These are phyloP conservation scores for Osmoderma eremita DNA, from an alignment of 2,888 invertebrate species.

Conservation along the genomic window DNA sequence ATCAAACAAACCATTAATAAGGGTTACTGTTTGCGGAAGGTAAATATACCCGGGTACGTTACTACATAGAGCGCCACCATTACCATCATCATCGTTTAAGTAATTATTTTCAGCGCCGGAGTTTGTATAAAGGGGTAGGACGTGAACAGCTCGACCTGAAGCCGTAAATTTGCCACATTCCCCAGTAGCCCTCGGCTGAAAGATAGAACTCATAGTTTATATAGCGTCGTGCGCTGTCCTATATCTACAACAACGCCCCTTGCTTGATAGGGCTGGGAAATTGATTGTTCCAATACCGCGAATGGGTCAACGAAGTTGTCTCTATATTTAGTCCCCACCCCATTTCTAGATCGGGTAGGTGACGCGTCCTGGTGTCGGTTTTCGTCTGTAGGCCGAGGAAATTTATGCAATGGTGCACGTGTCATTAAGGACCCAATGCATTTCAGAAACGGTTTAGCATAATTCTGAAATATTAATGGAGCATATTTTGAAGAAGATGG, in stretches of 20 bases:
- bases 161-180: constrained; percentile 17
- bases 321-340: not conserved
- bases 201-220: not conserved
- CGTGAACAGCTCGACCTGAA: not conserved
- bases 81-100: constrained; percentile 29
- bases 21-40: constrained; percentile 30
- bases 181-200: constrained; percentile 4
- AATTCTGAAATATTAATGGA: no score
- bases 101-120: constrained; percentile 32
- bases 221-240: constrained; percentile 9
- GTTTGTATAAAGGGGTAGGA: constrained; percentile 22
- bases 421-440: no score
- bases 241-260: constrained; percentile 25
- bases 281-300: constrained; percentile 28
- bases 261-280: constrained; percentile 29
- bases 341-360: not conserved
- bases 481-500: no score
- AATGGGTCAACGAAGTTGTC: constrained; percentile 37
- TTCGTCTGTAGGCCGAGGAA: not conserved
- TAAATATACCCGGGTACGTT: constrained; percentile 22
- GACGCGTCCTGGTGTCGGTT: not conserved
- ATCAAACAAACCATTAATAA: constrained; percentile 37
- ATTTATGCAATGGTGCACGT: no score
- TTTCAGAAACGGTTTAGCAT: no score
- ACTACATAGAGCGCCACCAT: constrained; percentile 9